Base-by-base conservation (phyloP, 2,888 invertebrate genomes). In the Standfussiana lucernea region DNA sequence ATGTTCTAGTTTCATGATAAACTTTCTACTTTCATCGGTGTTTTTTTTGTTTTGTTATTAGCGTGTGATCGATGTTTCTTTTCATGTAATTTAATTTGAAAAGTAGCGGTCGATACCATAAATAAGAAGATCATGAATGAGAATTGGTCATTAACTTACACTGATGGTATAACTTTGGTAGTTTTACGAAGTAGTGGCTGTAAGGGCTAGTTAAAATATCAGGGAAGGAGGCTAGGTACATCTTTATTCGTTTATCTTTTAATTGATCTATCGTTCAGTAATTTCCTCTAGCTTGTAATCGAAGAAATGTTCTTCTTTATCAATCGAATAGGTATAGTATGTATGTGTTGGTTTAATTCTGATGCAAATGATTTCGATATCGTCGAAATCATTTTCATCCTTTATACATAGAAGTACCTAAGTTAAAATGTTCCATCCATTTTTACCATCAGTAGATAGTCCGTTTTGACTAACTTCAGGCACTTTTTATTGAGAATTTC, bases 21-120 rank as follows among this genome's bases (percentile, higher is more conserved):
- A 67, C 83, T 85, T 85, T 85, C 76, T 79, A 82, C 13, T 82
- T 69, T 61, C 79, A 59, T 72, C 28, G 24, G 2, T 50, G 32
- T 3, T 61, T 62, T n/a, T 35, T 62, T 59, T 72, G 45, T 67
- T 47, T 32, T 0, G 15, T 11, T 37, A 50, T 66, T 28, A 66
- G 10, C 50, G 35, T 66, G 37, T 69, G 70, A 74, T 71, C 47
- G 40, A 72, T 78, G 28, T n/a, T 8, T 77, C 35, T 59, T 66
- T 6, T 37, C 50, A 28, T n/a, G 32, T 13, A 47, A 62, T 42
- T 59, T 21, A 65, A 53, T 61, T 62, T 18, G 10, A 18, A 8
- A 15, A n/a, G 0, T n/a, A 15, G 13, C n/a, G 64, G 24, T 40
- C 40, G 21, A 53, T 2, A 42, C 15, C 24, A 37, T n/a, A 72